Percentiles rank a stretch among this genome's conserved stretches.
These are phyloP conservation scores for Drosophila monieri DNA, from an alignment of 2,888 invertebrate species.

Conservation along the genomic window DNA sequence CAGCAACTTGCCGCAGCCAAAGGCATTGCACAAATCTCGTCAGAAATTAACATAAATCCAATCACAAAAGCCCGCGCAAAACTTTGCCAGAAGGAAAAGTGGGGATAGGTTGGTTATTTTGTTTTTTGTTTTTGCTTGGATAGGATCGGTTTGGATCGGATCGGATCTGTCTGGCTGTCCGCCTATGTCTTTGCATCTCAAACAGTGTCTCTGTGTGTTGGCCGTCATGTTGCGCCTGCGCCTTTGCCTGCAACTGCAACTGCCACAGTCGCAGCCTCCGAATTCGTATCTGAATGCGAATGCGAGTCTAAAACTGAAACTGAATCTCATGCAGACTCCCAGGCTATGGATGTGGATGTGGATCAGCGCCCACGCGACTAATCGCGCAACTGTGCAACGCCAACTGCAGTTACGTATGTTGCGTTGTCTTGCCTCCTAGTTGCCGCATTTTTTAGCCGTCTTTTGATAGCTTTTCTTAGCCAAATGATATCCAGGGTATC, in stretches of 20 bases:
- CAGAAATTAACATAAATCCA: constrained; percentile 78
- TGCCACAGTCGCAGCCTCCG: constrained; percentile 21
- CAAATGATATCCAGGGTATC: constrained; percentile 29
- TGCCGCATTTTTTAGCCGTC: constrained; percentile 41
- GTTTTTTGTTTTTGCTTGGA: neutral
- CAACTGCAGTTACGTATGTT: constrained; percentile 74
- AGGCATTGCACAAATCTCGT: constrained; percentile 75
- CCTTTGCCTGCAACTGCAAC: constrained; percentile 71
- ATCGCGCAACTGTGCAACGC: constrained; percentile 57
- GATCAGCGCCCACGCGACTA: constrained; percentile 47
- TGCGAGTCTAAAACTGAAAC: constrained; percentile 7
- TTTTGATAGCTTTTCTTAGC: constrained; percentile 29
- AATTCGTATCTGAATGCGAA: constrained; percentile 9
- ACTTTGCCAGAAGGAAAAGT: constrained; percentile 39
- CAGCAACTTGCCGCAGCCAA: constrained; percentile 51
- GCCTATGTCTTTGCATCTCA: constrained; percentile 43
- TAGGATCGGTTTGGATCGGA: constrained; percentile 13
- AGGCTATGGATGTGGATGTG: constrained; percentile 21
- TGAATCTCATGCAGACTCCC: constrained; percentile 28
- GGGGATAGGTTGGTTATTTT: constrained; percentile 22
- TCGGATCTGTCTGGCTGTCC: constrained; percentile 44
- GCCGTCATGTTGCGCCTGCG: constrained; percentile 77
- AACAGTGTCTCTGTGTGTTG: constrained; percentile 56
- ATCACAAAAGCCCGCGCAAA: constrained; percentile 73
- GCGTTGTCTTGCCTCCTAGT: constrained; percentile 68